Conservation (phyloP, 2,113 vertebrate species). For the Chloroceryle aenea region DNA sequence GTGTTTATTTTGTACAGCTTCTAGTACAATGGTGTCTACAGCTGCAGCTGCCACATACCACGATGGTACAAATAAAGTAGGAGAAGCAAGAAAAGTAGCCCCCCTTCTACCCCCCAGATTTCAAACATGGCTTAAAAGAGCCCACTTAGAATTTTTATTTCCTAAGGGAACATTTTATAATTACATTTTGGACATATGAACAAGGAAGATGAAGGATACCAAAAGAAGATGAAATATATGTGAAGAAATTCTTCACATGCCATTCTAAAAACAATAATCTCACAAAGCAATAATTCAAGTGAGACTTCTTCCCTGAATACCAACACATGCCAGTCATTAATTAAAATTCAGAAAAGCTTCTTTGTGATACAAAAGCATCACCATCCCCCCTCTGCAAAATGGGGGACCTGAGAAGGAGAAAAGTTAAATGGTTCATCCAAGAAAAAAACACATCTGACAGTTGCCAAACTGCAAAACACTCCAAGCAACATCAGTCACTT, state of each 20-base stretch:
- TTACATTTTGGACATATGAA: slow-evolving; percentile 47
- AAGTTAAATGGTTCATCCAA: background rate
- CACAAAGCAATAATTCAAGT: slow-evolving; percentile 46
- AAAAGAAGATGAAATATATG: slow-evolving; percentile 24
- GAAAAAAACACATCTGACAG: background rate
- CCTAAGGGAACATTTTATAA: slow-evolving; percentile 46
- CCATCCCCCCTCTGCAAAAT: background rate
- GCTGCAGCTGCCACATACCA: background rate
- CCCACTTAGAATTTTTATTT: slow-evolving; percentile 50
- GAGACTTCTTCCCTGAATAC: slow-evolving; percentile 30
- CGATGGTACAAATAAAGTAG: background rate
- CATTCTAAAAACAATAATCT: slow-evolving; percentile 63
- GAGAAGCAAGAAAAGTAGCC: background rate
- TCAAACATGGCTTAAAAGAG: background rate
- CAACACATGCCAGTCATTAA: slow-evolving; percentile 34
- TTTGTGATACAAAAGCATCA: background rate
- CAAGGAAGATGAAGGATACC: slow-evolving; percentile 48
- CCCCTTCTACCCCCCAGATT: background rate
- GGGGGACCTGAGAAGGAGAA: background rate
- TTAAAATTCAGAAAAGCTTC: slow-evolving; percentile 17
- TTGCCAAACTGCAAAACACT: background rate
- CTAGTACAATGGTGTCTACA: background rate
- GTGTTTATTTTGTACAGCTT: background rate
- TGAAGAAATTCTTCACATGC: slow-evolving; percentile 54
- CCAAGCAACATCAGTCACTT: background rate